phyloP scores from a whole-genome alignment of 2,797 vertebrate species.

The Psittacula derbiana region DNA sequence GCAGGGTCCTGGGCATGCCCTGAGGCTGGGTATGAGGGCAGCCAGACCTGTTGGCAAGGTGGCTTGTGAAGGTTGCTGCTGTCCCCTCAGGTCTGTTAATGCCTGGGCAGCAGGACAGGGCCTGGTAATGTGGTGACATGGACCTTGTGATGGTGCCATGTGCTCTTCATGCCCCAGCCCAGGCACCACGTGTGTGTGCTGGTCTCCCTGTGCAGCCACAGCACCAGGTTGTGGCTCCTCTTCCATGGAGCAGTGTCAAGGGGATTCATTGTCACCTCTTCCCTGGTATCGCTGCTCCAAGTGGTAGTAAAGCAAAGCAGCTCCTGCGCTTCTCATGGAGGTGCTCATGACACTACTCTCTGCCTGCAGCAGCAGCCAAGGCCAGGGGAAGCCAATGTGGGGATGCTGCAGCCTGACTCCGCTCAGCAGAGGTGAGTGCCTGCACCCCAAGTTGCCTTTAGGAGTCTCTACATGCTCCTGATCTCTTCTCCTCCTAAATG shows the following conservation, averaged over 20 bases:
- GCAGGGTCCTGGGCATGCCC: not conserved
- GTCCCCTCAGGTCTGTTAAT: not conserved
- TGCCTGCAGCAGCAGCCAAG: conserved; percentile 27
- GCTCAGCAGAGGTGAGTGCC: conserved; percentile 18
- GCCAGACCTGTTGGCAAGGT: not conserved
- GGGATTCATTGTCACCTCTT: not conserved
- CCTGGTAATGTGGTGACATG: not conserved
- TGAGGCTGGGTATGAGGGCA: not conserved
- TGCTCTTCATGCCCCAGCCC: not conserved
- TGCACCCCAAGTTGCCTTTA: not conserved
- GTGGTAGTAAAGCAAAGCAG: not conserved
- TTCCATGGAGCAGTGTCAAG: not conserved
- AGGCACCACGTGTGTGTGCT: rapidly evolving
- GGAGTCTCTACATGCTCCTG: not conserved
- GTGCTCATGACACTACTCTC: not conserved
- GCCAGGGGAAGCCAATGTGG: not conserved
- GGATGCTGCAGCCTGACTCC: not conserved
- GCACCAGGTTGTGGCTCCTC: not conserved
- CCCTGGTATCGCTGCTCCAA: not conserved
- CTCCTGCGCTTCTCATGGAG: not conserved
- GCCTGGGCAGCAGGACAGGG: not conserved
- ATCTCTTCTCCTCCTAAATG: not conserved
- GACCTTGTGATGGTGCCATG: not conserved
- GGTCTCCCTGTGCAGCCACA: not conserved
- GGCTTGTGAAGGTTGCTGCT: not conserved